Base-by-base conservation (phyloP, 1,140 invertebrate genomes). In the Lethrus apterus region DNA sequence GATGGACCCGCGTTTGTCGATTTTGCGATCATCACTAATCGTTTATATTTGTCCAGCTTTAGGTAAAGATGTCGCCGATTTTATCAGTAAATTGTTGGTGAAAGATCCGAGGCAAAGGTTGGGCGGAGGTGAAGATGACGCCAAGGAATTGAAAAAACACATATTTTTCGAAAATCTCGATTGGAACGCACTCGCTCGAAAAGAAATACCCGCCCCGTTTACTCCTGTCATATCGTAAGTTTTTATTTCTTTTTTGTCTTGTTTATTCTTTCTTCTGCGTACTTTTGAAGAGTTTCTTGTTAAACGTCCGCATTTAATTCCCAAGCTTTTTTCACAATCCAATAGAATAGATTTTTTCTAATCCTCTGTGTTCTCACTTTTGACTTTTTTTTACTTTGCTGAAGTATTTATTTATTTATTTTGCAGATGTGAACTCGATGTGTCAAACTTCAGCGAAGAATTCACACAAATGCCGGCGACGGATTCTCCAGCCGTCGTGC, bases 381-480 rank as follows among this genome's bases (percentile, higher is more conserved):
- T 41, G 20, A n/a, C n/a, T n/a, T 23, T 41, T 41, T 17, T 2
- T 10, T 31, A 31, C 7, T 18, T 4, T 20, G 48, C 33, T 51
- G n/a, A 36, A 11, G 7, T 31, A 15, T 24, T 31, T 51, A 19
- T 35, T 46, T 41, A 20, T 52, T 50, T 31, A 24, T 50, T 32
- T 61, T 63, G 11, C 42, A 69, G 72, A 13, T 77, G 84, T 66
- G 88, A 92, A 63, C 72, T 93, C 35, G 94, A 98, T 71, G 89
- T 92, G 3, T 91, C 89, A 59, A 96, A 97, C 71, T 98, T 98
- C 70, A 87, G 92, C 18, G 88, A 90, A 50, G 93, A 98, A 72
- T 98, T 98, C 64, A 98, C 93, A 0, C 80, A 81, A 52, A 90
- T 93, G 81, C 74, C 78, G 34, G 83, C 89, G 2, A 80, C 86